phyloP scores from a whole-genome alignment of 2,797 vertebrate species.

The Pipistrellus kuhlii region DNA sequence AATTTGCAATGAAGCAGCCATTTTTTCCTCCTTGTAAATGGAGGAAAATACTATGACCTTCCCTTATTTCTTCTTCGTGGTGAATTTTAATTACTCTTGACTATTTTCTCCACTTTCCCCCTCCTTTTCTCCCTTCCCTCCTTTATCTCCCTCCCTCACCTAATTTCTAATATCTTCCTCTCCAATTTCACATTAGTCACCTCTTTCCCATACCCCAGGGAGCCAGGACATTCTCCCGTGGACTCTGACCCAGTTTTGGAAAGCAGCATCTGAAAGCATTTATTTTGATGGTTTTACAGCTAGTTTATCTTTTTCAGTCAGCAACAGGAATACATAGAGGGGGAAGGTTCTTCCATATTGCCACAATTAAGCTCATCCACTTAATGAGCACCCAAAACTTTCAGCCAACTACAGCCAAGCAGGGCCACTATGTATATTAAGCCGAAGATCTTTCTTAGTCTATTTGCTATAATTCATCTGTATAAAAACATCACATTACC shows the following conservation, averaged over 20 bases:
- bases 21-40: not conserved
- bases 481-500: constrained; percentile 13
- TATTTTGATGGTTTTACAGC: constrained; percentile 41
- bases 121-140: not conserved
- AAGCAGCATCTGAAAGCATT: not conserved
- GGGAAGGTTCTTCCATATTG: not conserved
- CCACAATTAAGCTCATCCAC: not conserved
- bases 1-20: constrained; percentile 33
- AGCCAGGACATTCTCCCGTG: not conserved
- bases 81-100: constrained; percentile 4
- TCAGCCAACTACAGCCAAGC: not conserved
- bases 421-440: not conserved
- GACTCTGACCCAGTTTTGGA: not conserved
- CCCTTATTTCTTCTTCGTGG: constrained; percentile 13
- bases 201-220: not conserved
- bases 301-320: constrained; percentile 1
- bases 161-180: not conserved
- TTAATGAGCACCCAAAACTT: not conserved
- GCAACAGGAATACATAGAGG: not conserved
- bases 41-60: not conserved
- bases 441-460: constrained; percentile 3
- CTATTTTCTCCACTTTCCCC: not conserved
- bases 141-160: not conserved
- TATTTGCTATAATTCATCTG: not conserved
- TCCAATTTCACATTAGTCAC: not conserved